These are phyloP conservation scores for Epirrhoe alternata DNA, from an alignment of 2,888 invertebrate species.

Conservation along the genomic window DNA sequence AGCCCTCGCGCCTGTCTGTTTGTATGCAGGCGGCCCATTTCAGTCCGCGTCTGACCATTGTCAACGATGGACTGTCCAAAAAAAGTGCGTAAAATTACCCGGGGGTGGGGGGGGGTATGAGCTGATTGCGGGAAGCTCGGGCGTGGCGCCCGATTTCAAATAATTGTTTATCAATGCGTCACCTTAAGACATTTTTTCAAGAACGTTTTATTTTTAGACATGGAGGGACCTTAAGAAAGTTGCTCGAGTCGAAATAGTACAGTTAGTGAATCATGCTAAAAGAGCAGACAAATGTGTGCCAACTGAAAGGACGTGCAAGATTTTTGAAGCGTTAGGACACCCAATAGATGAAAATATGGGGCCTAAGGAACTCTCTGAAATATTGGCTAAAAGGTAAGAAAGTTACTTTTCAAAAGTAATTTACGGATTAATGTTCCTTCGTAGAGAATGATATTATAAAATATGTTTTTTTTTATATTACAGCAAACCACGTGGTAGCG, in stretches of 20 bases:
- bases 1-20: too few relatives aligned
- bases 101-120: too few relatives aligned
- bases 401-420: not conserved
- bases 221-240: conserved; percentile 4
- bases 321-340: not conserved
- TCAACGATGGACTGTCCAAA: too few relatives aligned
- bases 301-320: conserved; percentile 5
- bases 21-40: too few relatives aligned
- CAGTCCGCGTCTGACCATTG: too few relatives aligned
- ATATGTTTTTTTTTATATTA: not conserved
- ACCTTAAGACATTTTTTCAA: too few relatives aligned
- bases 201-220: conserved; percentile 2
- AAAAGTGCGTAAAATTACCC: too few relatives aligned
- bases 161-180: too few relatives aligned
- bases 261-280: not conserved
- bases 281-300: not conserved
- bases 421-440: too few relatives aligned
- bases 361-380: not conserved
- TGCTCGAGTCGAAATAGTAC: not conserved
- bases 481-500: not conserved
- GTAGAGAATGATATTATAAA: too few relatives aligned
- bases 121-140: too few relatives aligned
- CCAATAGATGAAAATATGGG: not conserved
- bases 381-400: conserved; percentile 1
- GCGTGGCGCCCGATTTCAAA: too few relatives aligned